These are phyloP conservation scores for Ophioninae sp. DNA, from an alignment of 2,888 invertebrate genomes.

Conservation along the genomic window DNA sequence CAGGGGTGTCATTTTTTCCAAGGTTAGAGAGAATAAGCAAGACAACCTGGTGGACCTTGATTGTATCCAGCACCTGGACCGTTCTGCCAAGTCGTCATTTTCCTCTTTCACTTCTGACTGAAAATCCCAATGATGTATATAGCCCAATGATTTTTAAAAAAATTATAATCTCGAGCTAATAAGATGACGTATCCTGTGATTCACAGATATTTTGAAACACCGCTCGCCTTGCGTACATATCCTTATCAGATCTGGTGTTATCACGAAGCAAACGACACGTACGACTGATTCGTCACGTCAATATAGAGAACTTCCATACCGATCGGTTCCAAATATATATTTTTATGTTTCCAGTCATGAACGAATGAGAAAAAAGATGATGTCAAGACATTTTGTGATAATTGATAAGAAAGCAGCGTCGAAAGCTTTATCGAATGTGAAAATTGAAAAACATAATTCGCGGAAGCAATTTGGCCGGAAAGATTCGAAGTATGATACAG, in stretches of 20 bases:
- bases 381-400: not conserved
- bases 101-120: slow-evolving; percentile 52
- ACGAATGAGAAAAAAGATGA: not conserved
- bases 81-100: slow-evolving; percentile 79
- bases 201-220: not conserved
- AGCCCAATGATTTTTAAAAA: not conserved
- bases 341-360: not conserved
- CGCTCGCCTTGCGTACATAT: not conserved
- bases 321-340: not conserved
- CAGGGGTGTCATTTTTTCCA: not conserved
- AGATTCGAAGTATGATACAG: too few species aligned
- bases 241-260: not conserved
- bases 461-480: too few species aligned
- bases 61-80: slow-evolving; percentile 77
- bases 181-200: not conserved
- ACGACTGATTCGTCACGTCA: not conserved
- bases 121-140: slow-evolving; percentile 15
- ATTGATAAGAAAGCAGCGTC: not conserved
- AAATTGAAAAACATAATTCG: too few species aligned
- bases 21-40: slow-evolving; percentile 58
- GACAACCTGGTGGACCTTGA: slow-evolving; percentile 79
- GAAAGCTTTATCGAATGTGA: not conserved
- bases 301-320: not conserved
- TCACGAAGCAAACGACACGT: not conserved
- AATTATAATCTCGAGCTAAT: not conserved